A percentile compares a stretch with the other conserved stretches of the same genome.
Conservation (phyloP, 2,797 vertebrate species). For the Propithecus deckenii region DNA sequence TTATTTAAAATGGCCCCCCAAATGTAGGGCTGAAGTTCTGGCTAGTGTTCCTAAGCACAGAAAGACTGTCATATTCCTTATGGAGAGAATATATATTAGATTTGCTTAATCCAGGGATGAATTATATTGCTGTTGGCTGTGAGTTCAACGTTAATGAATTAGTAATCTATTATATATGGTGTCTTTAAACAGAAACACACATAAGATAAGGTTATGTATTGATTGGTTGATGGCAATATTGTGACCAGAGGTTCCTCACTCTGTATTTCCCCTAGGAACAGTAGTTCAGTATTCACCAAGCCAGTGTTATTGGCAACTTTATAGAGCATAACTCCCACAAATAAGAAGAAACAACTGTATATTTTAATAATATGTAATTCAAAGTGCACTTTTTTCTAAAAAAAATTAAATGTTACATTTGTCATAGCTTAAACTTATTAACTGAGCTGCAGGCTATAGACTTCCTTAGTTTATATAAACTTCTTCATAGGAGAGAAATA, state of each 20-base stretch:
- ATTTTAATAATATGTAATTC: slow-evolving; percentile 21
- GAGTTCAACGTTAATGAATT: slow-evolving; percentile 23
- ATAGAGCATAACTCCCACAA: neutral
- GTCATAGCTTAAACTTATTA: slow-evolving; percentile 54
- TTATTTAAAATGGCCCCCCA: slow-evolving; percentile 21
- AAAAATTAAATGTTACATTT: slow-evolving; percentile 23
- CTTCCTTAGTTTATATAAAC: slow-evolving; percentile 29
- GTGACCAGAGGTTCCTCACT: neutral
- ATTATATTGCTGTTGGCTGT: neutral
- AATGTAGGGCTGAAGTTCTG: neutral
- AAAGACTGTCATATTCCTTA: neutral
- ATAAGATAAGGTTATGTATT: slow-evolving; percentile 5
- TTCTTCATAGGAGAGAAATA: slow-evolving; percentile 39
- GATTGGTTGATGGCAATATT: neutral
- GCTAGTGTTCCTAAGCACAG: neutral
- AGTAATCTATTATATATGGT: neutral
- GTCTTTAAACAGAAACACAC: neutral
- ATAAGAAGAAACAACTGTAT: neutral
- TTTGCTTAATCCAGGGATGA: neutral
- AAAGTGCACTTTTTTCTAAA: slow-evolving; percentile 52
- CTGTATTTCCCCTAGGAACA: neutral
- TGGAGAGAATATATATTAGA: neutral
- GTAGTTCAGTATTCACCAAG: neutral
- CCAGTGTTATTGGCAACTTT: neutral
- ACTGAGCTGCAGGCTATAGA: neutral